phyloP scores from a whole-genome alignment of 2,797 vertebrate genomes.

The Leptoclinus maculatus region DNA sequence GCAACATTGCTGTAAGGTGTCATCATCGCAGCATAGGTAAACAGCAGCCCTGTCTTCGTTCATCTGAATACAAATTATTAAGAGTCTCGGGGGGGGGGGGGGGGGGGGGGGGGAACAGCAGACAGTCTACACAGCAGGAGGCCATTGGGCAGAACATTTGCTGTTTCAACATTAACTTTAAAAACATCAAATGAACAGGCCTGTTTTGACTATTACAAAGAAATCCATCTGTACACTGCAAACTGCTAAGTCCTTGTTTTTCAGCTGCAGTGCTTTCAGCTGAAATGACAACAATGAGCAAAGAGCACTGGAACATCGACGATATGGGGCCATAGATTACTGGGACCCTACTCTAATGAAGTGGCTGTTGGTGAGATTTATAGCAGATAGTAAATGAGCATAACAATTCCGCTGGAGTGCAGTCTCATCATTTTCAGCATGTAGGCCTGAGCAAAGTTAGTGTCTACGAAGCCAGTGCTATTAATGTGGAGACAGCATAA shows the following conservation, averaged over 20 bases:
- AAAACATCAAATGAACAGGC: constrained; percentile 31
- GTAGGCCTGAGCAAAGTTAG: constrained; percentile 34
- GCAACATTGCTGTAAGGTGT: constrained; percentile 17
- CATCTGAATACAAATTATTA: constrained; percentile 30
- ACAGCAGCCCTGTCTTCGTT: constrained; percentile 29
- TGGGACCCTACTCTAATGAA: constrained; percentile 48
- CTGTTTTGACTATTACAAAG: neutral
- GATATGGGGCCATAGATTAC: constrained; percentile 31
- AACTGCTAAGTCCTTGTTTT: neutral
- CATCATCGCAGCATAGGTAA: constrained; percentile 17
- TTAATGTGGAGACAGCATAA: constrained; percentile 3
- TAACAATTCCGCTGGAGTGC: constrained; percentile 52
- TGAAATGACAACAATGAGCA: constrained; percentile 7
- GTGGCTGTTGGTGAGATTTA: constrained; percentile 53
- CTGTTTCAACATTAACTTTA: constrained; percentile 23
- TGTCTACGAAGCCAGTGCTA: constrained; percentile 18
- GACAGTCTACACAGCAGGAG: constrained; percentile 18
- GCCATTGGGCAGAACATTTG: constrained; percentile 20
- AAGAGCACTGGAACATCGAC: constrained; percentile 14
- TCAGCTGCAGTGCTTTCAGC: neutral
- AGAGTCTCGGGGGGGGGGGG: constrained; percentile 8
- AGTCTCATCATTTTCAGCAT: constrained; percentile 56
- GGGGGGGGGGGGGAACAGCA: constrained; percentile 13
- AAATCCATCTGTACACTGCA: neutral
- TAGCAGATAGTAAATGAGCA: constrained; percentile 42